phyloP scores from a whole-genome alignment of 2,797 vertebrate genomes.

The Acanthornis magna region DNA sequence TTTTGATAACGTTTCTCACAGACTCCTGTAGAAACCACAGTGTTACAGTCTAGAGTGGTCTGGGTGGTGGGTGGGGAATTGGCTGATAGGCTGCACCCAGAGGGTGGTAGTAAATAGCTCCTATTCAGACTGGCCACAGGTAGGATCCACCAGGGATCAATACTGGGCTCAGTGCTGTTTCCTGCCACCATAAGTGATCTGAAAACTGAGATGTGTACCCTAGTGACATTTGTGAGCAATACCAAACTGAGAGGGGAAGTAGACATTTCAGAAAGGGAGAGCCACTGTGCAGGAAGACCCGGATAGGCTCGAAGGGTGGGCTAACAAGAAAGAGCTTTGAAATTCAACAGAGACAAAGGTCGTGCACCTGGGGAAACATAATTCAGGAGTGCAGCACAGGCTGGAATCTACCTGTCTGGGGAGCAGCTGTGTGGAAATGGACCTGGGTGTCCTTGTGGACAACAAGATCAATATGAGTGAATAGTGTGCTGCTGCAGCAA shows the following conservation, averaged over 20 bases:
- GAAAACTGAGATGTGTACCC: not conserved
- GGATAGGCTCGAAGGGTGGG: not conserved
- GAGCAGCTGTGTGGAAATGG: not conserved
- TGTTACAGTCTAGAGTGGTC: not conserved
- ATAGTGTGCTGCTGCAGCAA: not conserved
- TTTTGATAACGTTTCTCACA: not conserved
- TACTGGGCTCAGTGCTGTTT: not conserved
- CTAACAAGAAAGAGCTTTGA: not conserved
- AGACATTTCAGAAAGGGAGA: not conserved
- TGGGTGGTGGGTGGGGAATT: not conserved
- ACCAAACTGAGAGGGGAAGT: not conserved
- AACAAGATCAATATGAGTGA: not conserved
- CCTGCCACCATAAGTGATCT: not conserved
- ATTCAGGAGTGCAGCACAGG: not conserved
- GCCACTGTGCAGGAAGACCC: not conserved
- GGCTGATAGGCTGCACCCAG: not conserved
- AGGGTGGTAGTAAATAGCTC: not conserved
- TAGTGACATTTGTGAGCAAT: not conserved
- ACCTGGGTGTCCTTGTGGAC: accelerated
- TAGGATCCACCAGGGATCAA: not conserved
- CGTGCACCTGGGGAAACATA: not conserved
- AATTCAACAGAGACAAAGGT: not conserved
- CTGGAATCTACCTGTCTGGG: not conserved
- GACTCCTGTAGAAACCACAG: not conserved
- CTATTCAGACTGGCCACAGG: not conserved